A percentile compares a stretch with the other conserved stretches of the same genome.
Evolutionary conservation across 2,113 vertebrate species (phyloP).

Genomic region (Carollia perspicillata): DNA sequence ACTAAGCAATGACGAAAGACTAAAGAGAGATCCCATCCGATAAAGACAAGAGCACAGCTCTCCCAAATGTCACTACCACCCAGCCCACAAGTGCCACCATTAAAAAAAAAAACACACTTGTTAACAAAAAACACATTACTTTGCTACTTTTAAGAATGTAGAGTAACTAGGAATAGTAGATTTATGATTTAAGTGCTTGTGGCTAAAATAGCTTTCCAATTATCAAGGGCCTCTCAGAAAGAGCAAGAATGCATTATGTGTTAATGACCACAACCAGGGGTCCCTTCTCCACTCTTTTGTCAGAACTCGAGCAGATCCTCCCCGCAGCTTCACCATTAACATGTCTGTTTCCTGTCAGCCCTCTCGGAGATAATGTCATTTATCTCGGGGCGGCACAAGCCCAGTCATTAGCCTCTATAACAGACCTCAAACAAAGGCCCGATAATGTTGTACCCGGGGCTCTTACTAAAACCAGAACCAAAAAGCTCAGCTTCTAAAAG

Average conservation of each 20-base stretch:
- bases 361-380: constrained; percentile 91
- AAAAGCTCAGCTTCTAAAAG: constrained; percentile 72
- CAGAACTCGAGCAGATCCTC: constrained; percentile 82
- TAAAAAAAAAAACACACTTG: constrained; percentile 43
- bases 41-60: background rate
- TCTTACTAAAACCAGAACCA: constrained; percentile 71
- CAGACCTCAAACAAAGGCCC: constrained; percentile 88
- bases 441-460: constrained; percentile 83
- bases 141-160: constrained; percentile 57
- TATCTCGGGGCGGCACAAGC: constrained; percentile 88
- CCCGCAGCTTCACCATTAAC: constrained; percentile 88
- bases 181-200: constrained; percentile 77
- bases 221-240: constrained; percentile 78
- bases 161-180: constrained; percentile 55
- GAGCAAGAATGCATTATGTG: constrained; percentile 82
- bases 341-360: constrained; percentile 91
- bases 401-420: constrained; percentile 88
- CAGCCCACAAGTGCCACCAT: background rate
- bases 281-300: constrained; percentile 82
- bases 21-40: background rate
- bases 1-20: background rate
- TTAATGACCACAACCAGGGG: constrained; percentile 85
- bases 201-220: constrained; percentile 81
- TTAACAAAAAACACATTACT: constrained; percentile 40
- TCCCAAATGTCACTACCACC: background rate